Base-by-base conservation (phyloP, 2,888 invertebrate species). In the Lampropteryx suffumata region DNA sequence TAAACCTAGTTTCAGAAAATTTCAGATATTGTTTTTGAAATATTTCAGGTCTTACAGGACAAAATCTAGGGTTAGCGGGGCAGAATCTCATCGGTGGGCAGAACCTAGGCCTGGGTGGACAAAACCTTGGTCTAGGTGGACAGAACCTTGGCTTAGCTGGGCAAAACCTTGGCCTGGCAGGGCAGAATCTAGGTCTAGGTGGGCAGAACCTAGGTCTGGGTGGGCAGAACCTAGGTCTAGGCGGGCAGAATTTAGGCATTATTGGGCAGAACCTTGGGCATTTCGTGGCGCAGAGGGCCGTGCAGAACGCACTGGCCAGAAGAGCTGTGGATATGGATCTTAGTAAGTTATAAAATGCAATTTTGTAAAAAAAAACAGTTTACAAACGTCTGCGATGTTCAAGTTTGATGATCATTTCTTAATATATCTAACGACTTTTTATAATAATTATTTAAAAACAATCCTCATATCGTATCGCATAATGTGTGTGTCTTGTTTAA, bases 221-320 rank as follows among this genome's bases (percentile, higher is more conserved):
- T n/a, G 69, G 67, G 2, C 81, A 78, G 63, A 72, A 74, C 48
- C 55, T 76, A 32, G 67, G 68, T 2, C 62, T 81, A 12, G 73
- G 72, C 17, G 81, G 78, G 13, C 83, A 78, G 62, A 82, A 79
- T 56, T 64, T 86, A 35, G 77, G 78, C 3, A 73, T 86, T 32
- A 81, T 86, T 71, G 82, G 81, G 11, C 76, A 69, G 55, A 75
- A 75, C 45, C 64, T 88, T n/a, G 84, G 83, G 0, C 85, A 83
- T 61, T 69, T 82, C 39, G 82, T 82, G 55, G 85, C 88, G 8
- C 84, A 84, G 48, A 56, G 88, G 1, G 75, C 71, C n/a, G 90
- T 91, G 56, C 89, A 91, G 39, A 84, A 89, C 43, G 87, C 87
- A 42, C 61, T 87, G 36, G 84, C 84, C 0, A 60, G 87, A 32